Evolutionary conservation across 1,140 invertebrate species (phyloP).

Genomic region (Physella acuta): DNA sequence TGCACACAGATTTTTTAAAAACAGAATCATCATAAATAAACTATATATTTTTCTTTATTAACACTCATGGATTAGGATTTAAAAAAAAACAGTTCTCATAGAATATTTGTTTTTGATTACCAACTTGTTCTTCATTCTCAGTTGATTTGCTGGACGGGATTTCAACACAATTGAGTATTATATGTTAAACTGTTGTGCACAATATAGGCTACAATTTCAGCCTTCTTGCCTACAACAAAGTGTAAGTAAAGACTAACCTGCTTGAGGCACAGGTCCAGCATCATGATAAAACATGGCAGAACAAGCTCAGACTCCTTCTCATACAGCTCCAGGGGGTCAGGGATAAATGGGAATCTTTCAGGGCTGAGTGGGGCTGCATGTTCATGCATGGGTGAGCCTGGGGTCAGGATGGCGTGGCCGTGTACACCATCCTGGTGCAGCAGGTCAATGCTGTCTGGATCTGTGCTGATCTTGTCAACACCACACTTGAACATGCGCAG

Average conservation of each 20-base stretch:
- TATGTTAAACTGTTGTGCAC: no score
- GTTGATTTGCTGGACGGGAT: no score
- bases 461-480: constrained; percentile 41
- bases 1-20: no score
- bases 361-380: constrained; percentile 51
- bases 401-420: constrained; percentile 33
- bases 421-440: constrained; percentile 22
- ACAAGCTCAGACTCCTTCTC: constrained; percentile 59
- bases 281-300: constrained; percentile 90
- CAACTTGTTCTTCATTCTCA: no score
- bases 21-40: no score
- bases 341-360: constrained; percentile 38
- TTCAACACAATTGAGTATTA: no score
- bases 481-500: constrained; percentile 54
- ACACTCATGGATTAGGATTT: no score
- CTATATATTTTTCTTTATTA: no score
- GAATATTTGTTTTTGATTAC: no score
- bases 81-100: no score
- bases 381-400: constrained; percentile 37
- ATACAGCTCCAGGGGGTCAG: constrained; percentile 47
- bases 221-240: no score
- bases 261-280: constrained; percentile 92
- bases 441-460: constrained; percentile 31
- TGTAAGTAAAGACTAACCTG: constrained; percentile 73
- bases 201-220: no score